Conservation (phyloP, 2,797 vertebrate genomes). For the Novumbra hubbsi region DNA sequence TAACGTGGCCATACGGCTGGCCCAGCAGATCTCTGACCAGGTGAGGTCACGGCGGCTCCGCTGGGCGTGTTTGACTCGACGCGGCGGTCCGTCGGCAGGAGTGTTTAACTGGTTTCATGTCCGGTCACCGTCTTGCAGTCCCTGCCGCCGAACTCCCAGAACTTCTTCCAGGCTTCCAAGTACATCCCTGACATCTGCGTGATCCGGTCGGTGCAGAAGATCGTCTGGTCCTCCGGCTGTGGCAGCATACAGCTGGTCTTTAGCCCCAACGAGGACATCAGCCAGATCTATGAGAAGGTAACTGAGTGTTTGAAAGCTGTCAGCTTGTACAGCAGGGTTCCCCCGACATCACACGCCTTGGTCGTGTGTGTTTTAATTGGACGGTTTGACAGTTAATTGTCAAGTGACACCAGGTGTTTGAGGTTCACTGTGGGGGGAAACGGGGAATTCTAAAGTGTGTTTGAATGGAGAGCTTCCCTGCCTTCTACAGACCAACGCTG, state of each 20-base stretch:
- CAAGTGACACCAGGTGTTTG: too few species aligned
- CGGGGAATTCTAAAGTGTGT: not conserved
- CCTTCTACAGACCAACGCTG: constrained; percentile 78
- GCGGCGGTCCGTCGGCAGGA: not conserved
- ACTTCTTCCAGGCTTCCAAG: constrained; percentile 81
- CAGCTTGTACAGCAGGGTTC: too few species aligned
- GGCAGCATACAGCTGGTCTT: constrained; percentile 86
- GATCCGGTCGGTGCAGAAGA: constrained; percentile 87
- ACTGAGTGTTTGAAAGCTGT: not conserved
- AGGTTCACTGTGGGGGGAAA: too few species aligned
- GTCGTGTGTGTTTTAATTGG: too few species aligned
- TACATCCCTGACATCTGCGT: constrained; percentile 90
- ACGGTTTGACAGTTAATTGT: too few species aligned
- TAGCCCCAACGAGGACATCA: constrained; percentile 86
- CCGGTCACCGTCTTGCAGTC: not conserved
- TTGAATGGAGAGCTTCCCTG: not conserved
- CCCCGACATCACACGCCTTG: too few species aligned
- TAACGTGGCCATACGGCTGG: constrained; percentile 88
- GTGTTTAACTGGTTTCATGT: too few species aligned
- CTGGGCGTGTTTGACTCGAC: not conserved
- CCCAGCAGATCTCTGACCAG: constrained; percentile 90
- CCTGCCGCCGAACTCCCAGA: constrained; percentile 24
- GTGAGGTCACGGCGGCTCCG: constrained; percentile 46
- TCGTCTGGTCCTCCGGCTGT: constrained; percentile 88
- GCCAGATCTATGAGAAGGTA: constrained; percentile 90